phyloP scores from a whole-genome alignment of 2,888 invertebrate species.

The Drosophila nr. perissopoda region DNA sequence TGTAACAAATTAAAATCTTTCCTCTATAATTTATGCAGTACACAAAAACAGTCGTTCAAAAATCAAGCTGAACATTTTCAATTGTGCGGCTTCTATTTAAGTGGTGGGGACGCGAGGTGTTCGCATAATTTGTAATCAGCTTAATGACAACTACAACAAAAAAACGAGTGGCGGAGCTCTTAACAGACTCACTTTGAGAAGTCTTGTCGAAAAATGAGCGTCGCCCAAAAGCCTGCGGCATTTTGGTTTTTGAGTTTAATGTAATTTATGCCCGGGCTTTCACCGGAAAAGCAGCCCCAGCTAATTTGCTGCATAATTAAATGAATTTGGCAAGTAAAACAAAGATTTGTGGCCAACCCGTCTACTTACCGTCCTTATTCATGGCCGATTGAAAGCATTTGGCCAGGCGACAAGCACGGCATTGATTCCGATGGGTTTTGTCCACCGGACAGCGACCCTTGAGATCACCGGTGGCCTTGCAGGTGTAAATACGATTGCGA shows the following conservation, averaged over 20 bases:
- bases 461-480: constrained; percentile 96
- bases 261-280: constrained; percentile 70
- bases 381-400: constrained; percentile 98
- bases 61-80: constrained; percentile 50
- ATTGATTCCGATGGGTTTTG: constrained; percentile 98
- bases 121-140: constrained; percentile 79
- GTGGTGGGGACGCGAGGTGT: constrained; percentile 9
- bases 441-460: constrained; percentile 98
- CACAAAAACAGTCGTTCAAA: constrained; percentile 28
- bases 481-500: constrained; percentile 97
- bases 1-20: constrained; percentile 29
- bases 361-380: constrained; percentile 97
- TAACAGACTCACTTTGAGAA: constrained; percentile 21
- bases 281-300: constrained; percentile 31
- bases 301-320: constrained; percentile 80
- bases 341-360: constrained; percentile 55
- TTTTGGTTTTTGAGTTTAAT: constrained; percentile 68
- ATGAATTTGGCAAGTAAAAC: constrained; percentile 71
- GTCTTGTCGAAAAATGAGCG: constrained; percentile 32
- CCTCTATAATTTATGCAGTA: constrained; percentile 33
- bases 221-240: constrained; percentile 65
- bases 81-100: constrained; percentile 17
- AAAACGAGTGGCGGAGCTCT: constrained; percentile 25
- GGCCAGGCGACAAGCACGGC: constrained; percentile 96
- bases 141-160: constrained; percentile 74